Percentiles rank a stretch among this genome's conserved stretches.
Conservation (phyloP, 2,888 invertebrate genomes). For the Clanis bilineata region DNA sequence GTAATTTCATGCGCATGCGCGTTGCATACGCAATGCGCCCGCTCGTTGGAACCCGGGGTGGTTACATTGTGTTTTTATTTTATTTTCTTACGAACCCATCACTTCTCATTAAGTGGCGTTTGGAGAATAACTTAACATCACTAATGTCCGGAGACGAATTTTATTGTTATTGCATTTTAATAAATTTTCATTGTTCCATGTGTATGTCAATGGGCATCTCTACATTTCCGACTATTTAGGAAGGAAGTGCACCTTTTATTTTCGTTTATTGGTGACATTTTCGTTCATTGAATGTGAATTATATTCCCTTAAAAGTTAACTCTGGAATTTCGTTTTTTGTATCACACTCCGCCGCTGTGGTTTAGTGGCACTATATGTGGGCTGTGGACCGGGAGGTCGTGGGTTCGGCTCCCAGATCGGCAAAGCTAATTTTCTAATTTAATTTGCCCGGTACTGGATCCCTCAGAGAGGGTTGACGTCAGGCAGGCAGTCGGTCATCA, state of each 20-base stretch:
- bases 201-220: constrained; percentile 55
- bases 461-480: too few relatives aligned
- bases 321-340: too few relatives aligned
- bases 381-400: too few relatives aligned
- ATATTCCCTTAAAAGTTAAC: constrained; percentile 13
- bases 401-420: too few relatives aligned
- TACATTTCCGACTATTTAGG: constrained; percentile 66
- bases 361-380: too few relatives aligned
- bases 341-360: too few relatives aligned
- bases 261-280: constrained; percentile 49
- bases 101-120: constrained; percentile 82
- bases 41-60: constrained; percentile 58
- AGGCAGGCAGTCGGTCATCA: too few relatives aligned
- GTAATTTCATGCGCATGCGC: constrained; percentile 68
- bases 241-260: constrained; percentile 65
- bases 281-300: constrained; percentile 34
- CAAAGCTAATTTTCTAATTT: too few relatives aligned
- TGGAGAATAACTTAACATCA: constrained; percentile 79
- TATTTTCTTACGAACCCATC: constrained; percentile 81
- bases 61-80: constrained; percentile 71
- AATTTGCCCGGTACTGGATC: too few relatives aligned
- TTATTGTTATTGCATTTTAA: constrained; percentile 82
- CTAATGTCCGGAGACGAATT: constrained; percentile 81
- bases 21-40: constrained; percentile 68
- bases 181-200: constrained; percentile 74